phyloP scores from a whole-genome alignment of 2,113 vertebrate genomes.

The Scomber colias region DNA sequence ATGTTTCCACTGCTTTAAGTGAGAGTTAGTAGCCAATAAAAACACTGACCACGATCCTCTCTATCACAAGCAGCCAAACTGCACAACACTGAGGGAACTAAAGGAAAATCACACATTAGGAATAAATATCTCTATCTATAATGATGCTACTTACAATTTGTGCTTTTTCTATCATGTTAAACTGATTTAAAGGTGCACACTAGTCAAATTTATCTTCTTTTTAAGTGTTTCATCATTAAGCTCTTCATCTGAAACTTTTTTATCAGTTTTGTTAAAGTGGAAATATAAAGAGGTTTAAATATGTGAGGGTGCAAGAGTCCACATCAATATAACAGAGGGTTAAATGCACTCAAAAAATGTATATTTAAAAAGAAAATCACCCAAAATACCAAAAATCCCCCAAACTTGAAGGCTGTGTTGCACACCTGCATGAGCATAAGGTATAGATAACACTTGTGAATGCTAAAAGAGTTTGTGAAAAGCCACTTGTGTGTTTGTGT shows the following conservation, averaged over 20 bases:
- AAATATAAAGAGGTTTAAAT: no score
- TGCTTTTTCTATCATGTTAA: no score
- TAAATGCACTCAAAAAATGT: no score
- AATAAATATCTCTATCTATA: neutral
- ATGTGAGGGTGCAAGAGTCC: no score
- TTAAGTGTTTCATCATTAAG: neutral
- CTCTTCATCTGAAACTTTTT: no score
- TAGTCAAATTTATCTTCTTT: no score
- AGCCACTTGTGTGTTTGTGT: constrained; percentile 41
- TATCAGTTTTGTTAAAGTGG: no score
- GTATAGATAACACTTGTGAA: constrained; percentile 24
- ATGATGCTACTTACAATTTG: no score
- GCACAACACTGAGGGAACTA: neutral
- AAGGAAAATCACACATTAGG: neutral
- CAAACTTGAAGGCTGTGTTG: neutral
- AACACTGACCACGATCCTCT: neutral
- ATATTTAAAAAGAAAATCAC: neutral
- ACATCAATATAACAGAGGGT: no score
- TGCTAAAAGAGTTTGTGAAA: constrained; percentile 48
- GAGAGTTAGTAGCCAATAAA: neutral
- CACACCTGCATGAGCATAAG: constrained; percentile 39
- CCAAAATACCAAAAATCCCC: neutral
- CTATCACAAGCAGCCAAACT: neutral
- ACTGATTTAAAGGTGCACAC: no score
- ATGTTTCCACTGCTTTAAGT: neutral